Percentiles rank a stretch among this genome's conserved stretches.
Conservation (phyloP, 2,797 vertebrate genomes). For the Parauchenoglanis ngamensis region DNA sequence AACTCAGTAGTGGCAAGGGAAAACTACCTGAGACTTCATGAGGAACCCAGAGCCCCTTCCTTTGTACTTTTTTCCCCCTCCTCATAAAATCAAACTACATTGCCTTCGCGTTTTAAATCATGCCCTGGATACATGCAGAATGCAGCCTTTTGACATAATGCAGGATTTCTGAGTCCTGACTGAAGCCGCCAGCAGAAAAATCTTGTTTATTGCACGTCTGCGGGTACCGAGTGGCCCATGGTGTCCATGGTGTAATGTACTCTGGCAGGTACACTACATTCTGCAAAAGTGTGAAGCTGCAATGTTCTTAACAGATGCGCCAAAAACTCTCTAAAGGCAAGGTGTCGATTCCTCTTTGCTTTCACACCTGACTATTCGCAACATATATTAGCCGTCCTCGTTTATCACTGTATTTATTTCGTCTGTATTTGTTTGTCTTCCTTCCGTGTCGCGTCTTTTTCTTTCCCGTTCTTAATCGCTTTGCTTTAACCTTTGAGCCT, state of each 20-base stretch:
- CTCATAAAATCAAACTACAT: background rate
- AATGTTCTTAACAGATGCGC: constrained; percentile 2
- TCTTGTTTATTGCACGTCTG: constrained; percentile 1
- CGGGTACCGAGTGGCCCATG: background rate
- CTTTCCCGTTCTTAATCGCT: background rate
- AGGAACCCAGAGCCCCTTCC: background rate
- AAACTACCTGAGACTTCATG: background rate
- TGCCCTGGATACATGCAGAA: background rate
- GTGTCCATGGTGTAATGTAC: constrained; percentile 9
- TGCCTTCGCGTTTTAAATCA: background rate
- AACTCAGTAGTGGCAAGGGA: background rate
- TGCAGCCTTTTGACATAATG: background rate
- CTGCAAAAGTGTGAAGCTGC: background rate
- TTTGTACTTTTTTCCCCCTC: background rate
- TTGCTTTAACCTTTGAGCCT: background rate
- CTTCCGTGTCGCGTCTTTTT: background rate
- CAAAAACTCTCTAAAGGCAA: background rate
- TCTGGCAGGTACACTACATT: constrained; percentile 25
- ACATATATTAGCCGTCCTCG: no score
- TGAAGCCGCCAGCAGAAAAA: constrained; percentile 18
- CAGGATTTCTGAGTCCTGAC: constrained; percentile 2
- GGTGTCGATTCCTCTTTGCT: constrained; percentile 6
- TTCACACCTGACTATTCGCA: background rate
- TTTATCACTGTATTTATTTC: background rate
- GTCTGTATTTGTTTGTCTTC: background rate